phyloP scores from a whole-genome alignment of 2,888 invertebrate genomes.

The Eristalis pertinax region DNA sequence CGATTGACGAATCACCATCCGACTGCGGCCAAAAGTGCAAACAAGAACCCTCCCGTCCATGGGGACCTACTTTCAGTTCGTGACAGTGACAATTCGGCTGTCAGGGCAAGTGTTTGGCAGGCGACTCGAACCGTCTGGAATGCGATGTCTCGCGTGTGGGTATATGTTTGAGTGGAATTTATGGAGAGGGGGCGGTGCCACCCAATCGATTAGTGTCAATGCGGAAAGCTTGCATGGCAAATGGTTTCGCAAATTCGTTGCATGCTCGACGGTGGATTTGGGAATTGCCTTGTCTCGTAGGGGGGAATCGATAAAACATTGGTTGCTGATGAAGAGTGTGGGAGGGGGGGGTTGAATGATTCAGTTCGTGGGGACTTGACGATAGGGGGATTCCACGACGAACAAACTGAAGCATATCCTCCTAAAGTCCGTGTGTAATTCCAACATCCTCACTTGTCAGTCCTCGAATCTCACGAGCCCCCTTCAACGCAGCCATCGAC shows the following conservation, averaged over 20 bases:
- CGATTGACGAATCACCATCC: neutral
- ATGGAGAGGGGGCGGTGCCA: constrained; percentile 6
- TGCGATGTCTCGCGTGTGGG: constrained; percentile 33
- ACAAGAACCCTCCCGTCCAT: neutral
- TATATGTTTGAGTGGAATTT: neutral
- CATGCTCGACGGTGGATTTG: neutral
- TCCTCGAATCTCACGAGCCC: neutral
- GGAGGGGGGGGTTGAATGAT: neutral
- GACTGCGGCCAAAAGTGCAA: neutral
- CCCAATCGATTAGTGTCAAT: constrained; percentile 53
- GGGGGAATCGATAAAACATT: neutral
- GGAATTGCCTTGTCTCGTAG: neutral
- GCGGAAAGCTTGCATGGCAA: constrained; percentile 15
- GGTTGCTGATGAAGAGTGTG: neutral
- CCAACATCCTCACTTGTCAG: neutral
- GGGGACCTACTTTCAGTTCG: neutral
- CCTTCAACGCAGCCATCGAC: neutral
- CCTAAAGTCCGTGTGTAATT: too few species aligned
- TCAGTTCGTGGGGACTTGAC: neutral
- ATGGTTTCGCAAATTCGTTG: neutral
- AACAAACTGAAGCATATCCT: neutral
- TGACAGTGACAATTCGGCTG: neutral
- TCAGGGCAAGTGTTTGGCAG: neutral
- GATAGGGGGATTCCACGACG: neutral
- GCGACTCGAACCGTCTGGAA: neutral